These are phyloP conservation scores for Fragum fragum DNA, from an alignment of 2,888 invertebrate species.

Conservation along the genomic window DNA sequence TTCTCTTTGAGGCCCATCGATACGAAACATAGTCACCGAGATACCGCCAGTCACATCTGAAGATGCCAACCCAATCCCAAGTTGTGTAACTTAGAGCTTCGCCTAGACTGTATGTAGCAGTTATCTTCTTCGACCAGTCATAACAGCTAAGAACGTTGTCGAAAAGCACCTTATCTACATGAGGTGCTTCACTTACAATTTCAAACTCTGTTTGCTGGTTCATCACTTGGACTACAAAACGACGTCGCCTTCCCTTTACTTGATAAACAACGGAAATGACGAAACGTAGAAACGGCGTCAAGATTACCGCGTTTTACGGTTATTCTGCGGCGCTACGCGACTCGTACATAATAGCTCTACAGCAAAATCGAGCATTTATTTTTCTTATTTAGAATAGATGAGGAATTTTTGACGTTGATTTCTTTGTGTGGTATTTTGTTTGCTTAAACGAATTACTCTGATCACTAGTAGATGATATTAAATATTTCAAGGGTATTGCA, in stretches of 20 bases:
- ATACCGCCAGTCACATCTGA: conserved; percentile 54
- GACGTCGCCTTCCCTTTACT: neutral
- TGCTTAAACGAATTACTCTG: too few relatives aligned
- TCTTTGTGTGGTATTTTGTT: too few relatives aligned
- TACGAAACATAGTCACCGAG: conserved; percentile 58
- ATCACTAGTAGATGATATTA: too few relatives aligned
- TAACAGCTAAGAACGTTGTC: conserved; percentile 69
- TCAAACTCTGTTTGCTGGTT: conserved; percentile 62
- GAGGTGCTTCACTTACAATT: conserved; percentile 57
- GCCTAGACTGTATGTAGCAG: conserved; percentile 59
- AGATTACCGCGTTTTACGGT: conserved; percentile 4
- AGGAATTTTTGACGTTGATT: too few relatives aligned
- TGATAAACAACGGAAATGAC: conserved; percentile 25
- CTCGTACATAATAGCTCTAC: too few relatives aligned
- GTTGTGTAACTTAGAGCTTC: conserved; percentile 53
- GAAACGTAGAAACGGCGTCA: conserved; percentile 17
- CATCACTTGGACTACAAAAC: conserved; percentile 16
- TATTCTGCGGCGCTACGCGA: neutral
- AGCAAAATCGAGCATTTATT: too few relatives aligned
- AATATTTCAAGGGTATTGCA: too few relatives aligned
- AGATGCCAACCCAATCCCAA: conserved; percentile 67
- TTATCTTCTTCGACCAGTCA: conserved; percentile 52
- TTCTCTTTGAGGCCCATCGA: conserved; percentile 45
- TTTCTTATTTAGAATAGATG: too few relatives aligned
- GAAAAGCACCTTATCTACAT: conserved; percentile 63